These are phyloP conservation scores for Drymonia ruficornis DNA, from an alignment of 2,888 invertebrate species.

Conservation along the genomic window DNA sequence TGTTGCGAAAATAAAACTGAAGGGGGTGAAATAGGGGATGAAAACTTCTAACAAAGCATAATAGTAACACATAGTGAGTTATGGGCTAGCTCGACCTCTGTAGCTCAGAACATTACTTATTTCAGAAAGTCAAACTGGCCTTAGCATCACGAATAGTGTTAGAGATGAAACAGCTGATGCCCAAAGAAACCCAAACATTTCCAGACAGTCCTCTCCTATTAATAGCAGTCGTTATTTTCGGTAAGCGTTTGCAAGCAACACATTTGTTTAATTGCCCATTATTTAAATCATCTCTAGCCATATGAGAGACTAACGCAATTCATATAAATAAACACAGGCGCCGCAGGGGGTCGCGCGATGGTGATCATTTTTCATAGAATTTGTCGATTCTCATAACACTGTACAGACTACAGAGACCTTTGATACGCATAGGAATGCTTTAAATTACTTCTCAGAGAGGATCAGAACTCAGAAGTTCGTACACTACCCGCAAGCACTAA, in stretches of 20 bases:
- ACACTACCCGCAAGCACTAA: too few species aligned
- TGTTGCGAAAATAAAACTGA: too few species aligned
- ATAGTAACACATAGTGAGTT: too few species aligned
- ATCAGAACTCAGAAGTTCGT: too few species aligned
- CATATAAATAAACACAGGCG: slow-evolving; percentile 52
- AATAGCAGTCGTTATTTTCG: slow-evolving; percentile 1
- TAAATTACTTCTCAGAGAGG: background rate
- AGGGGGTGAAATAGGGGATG: too few species aligned
- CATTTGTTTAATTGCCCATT: slow-evolving; percentile 20
- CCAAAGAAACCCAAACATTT: background rate
- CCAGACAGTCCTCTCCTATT: background rate
- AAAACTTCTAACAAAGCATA: too few species aligned
- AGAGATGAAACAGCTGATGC: background rate
- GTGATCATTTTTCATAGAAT: slow-evolving; percentile 29
- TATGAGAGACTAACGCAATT: slow-evolving; percentile 32
- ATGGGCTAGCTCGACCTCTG: too few species aligned
- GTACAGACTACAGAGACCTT: background rate
- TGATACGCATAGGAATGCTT: background rate
- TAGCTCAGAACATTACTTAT: too few species aligned
- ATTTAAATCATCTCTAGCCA: slow-evolving; percentile 21
- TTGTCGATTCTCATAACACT: slow-evolving; percentile 22
- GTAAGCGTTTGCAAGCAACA: slow-evolving; percentile 12
- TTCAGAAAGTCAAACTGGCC: too few species aligned
- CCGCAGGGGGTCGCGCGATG: slow-evolving; percentile 51
- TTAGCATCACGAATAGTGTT: too few species aligned